Conservation (phyloP, 53 echinoderm and acorn worm genomes). For the Paracentrotus lividus region DNA sequence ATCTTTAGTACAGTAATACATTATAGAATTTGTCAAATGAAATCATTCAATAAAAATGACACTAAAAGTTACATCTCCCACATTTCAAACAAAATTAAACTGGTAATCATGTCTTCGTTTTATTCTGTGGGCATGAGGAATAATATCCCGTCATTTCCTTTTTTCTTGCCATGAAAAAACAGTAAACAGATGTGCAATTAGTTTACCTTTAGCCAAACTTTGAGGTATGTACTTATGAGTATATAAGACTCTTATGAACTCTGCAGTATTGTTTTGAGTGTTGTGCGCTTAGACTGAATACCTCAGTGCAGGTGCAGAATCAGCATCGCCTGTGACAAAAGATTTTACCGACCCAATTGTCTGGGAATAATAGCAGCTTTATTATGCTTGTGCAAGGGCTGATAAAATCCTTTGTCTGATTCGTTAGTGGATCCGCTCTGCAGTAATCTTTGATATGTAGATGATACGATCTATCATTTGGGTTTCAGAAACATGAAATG, state of each 20-base stretch:
- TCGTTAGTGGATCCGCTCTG: neutral
- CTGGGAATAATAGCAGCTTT: no score
- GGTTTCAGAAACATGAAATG: neutral
- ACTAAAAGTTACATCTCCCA: neutral
- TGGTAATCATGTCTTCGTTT: neutral
- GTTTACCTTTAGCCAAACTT: neutral
- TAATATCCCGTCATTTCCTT: neutral
- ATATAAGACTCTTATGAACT: neutral
- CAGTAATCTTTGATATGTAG: no score
- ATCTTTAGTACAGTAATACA: neutral
- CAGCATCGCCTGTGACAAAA: no score
- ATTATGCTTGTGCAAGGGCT: no score
- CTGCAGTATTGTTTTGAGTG: slow-evolving; percentile 3
- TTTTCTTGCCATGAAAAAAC: slow-evolving; percentile 40
- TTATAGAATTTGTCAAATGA: neutral
- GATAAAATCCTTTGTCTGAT: no score
- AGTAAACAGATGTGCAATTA: slow-evolving; percentile 62
- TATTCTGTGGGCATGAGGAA: neutral
- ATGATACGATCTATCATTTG: neutral
- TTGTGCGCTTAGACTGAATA: neutral
- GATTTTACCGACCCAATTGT: no score
- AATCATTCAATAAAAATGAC: neutral
- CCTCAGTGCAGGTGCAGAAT: no score
- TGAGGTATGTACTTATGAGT: neutral
- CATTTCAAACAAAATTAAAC: neutral